Evolutionary conservation across 2,797 vertebrate genomes (phyloP), one percentile per base, ranked within the genome.

Genomic region (Fundulus diaphanus): DNA sequence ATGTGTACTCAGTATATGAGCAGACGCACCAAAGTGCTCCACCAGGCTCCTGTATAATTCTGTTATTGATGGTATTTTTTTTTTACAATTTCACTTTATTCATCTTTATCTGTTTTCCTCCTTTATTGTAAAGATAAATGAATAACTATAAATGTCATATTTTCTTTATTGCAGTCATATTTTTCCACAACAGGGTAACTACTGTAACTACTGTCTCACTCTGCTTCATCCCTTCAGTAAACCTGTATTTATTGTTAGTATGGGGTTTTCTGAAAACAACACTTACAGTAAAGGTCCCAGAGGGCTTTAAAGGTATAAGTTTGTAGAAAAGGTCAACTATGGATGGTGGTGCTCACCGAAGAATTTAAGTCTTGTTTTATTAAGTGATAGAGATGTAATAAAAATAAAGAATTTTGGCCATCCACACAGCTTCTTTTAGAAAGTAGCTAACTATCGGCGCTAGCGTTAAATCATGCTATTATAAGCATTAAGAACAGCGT

Each of bases 21-120:
- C 71, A 74, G 67, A 82, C 1, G 66, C 89, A 87, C 88, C 85
- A 87, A 86, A 89, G 72, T 35, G 46, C 56, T 73, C 68, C 70
- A 57, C 56, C 77, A 46, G 68, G 66, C 67, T 61, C 40, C 37
- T 0, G 33, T 27, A 74, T 37, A 40, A 22, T 40, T 70, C 37
- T 70, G 70, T 33, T 61, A 13, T 49, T 15, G 4, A 33, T 61
- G 44, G 56, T 77, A n/a, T n/a, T n/a, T n/a, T n/a, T n/a, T 74
- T 79, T 74, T 68, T 68, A 59, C 18, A 68, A 77, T 67, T 77
- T 82, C 42, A 40, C 56, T 73, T 61, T 35, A 35, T 61, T 42
- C 22, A 46, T 27, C 9, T 42, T 42, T 72, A 37, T 40, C 3
- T 67, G 29, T 73, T 56, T 56, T 71, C 48, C 13, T 71, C n/a